Percentiles rank a stretch among this genome's conserved stretches.
Conservation (phyloP, 2,113 vertebrate species). For the Oreocharis arfaki region DNA sequence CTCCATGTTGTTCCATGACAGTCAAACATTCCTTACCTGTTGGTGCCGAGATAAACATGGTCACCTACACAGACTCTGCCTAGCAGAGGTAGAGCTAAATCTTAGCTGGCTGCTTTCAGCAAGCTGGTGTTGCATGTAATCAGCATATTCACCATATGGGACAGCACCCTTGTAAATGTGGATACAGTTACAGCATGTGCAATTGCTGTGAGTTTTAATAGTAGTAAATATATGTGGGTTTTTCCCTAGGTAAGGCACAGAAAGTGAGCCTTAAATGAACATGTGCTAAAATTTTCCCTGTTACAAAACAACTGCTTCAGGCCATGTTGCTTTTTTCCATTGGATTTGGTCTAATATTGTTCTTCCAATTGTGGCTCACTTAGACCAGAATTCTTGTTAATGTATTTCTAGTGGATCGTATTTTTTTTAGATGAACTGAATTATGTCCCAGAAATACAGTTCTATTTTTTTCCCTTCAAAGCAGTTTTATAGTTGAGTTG, state of each 20-base stretch:
- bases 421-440: slow-evolving; percentile 19
- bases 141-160: background rate
- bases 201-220: background rate
- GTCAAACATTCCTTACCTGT: accelerated
- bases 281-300: background rate
- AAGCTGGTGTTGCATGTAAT: background rate
- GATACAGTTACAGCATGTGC: background rate
- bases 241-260: background rate
- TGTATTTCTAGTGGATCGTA: background rate
- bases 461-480: background rate
- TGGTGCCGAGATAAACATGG: background rate
- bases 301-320: background rate
- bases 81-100: background rate
- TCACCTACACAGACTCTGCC: background rate
- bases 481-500: background rate
- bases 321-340: background rate
- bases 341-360: background rate
- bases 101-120: background rate
- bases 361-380: background rate
- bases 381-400: background rate
- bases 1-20: accelerated
- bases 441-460: slow-evolving; percentile 19
- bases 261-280: background rate
- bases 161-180: background rate
- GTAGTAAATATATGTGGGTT: background rate